phyloP scores from a whole-genome alignment of 2,888 invertebrate genomes.

The Ferrisia virgata region DNA sequence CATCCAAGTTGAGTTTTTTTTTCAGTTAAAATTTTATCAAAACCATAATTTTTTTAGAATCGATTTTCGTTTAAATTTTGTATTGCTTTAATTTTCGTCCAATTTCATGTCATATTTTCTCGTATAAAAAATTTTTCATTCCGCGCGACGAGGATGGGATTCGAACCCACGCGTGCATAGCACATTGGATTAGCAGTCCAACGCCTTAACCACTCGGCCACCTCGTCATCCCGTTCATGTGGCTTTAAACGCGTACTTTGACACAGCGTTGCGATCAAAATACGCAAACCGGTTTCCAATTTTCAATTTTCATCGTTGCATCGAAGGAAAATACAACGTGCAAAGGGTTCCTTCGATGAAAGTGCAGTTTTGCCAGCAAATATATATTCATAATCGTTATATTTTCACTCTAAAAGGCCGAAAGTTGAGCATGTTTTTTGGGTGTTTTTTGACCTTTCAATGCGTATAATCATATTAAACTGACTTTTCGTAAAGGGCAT shows the following conservation, averaged over 20 bases:
- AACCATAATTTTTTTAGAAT: too few species aligned
- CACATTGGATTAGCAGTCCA: conserved; percentile 49
- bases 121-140: background rate
- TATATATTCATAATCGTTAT: too few species aligned
- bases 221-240: conserved; percentile 35
- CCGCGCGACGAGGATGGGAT: conserved; percentile 46
- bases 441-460: too few species aligned
- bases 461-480: too few species aligned
- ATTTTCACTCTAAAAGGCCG: too few species aligned
- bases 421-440: too few species aligned
- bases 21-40: too few species aligned
- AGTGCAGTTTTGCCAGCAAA: too few species aligned
- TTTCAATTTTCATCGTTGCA: background rate
- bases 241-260: background rate
- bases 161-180: conserved; percentile 48
- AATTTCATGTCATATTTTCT: background rate
- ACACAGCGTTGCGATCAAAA: background rate
- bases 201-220: conserved; percentile 49
- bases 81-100: too few species aligned
- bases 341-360: background rate
- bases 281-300: background rate
- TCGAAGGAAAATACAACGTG: background rate
- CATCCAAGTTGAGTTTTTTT: too few species aligned
- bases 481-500: too few species aligned
- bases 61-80: too few species aligned